Evolutionary conservation across 64 coral and sea anemone species (phyloP), one percentile per base, ranked within the genome.

Genomic region (Dendrophyllia cribrosa): DNA sequence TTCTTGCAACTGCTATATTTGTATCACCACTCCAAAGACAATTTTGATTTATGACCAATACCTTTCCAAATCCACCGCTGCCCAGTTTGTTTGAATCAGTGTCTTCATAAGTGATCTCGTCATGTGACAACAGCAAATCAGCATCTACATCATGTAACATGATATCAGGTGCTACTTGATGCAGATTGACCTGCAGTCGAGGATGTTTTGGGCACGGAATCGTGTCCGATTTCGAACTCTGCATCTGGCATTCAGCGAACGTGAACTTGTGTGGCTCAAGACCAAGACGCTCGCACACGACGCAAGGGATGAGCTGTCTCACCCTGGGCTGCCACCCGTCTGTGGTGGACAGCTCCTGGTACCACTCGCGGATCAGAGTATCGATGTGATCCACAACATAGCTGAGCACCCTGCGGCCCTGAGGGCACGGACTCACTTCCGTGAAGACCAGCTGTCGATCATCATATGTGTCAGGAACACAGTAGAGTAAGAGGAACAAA

Each of bases 351-450:
- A 95, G 76, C 16, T 89, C 91, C 2, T 94, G 97, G 70, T 96
- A 96, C 97, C 97, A 98, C 59, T 98, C 97, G n/a, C 90, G 88
- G 55, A 96, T 93, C 44, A 98, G 79, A 5, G 97, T 98, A 24
- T 98, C 97, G 20, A 98, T 93, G 21, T 98, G 97, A 63, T 98
- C 97, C 0, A 98, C 97, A 7, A 96, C 82, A 19, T 93, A 98
- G 72, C 74, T 98, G 8, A 98, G 81, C 8, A 98, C 87, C 48
- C 89, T 94, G 44, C 97, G 85, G 20, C 97, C 97, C 9, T 96
- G 55, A 9, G 64, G 91, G 55, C 72, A 96, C 61, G 97, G 97
- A 75, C 90, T 93, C 21, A 91, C 97, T 83, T 96, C 95, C 14
- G 95, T 90, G 17, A 82, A 26, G 13, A 96, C 86, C 15, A 94